These are phyloP conservation scores for Hipparchia sbordonii DNA, from an alignment of 2,888 invertebrate genomes.

Conservation along the genomic window DNA sequence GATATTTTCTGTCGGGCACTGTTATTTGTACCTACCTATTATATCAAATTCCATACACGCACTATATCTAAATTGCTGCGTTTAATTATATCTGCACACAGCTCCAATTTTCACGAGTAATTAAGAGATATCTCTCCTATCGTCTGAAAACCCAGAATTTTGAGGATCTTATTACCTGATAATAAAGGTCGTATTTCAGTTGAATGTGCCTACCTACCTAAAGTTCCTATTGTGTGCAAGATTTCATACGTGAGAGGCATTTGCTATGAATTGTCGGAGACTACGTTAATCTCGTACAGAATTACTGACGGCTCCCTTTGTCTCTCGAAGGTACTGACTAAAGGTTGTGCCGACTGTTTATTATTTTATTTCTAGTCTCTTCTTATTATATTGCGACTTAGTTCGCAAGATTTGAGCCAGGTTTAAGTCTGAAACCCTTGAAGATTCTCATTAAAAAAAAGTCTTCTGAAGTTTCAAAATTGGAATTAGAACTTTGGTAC, in stretches of 20 bases:
- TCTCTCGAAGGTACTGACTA: slow-evolving; percentile 5
- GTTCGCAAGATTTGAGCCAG: too few relatives aligned
- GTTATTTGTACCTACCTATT: too few relatives aligned
- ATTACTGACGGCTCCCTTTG: slow-evolving; percentile 11
- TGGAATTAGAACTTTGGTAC: too few relatives aligned
- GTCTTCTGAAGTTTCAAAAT: too few relatives aligned
- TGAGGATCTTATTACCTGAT: neutral
- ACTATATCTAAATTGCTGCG: slow-evolving; percentile 4
- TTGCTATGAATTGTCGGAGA: slow-evolving; percentile 21
- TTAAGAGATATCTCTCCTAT: slow-evolving; percentile 15
- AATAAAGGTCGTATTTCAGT: slow-evolving; percentile 13
- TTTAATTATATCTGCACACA: slow-evolving; percentile 16
- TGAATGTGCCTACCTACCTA: neutral
- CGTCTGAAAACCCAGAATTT: neutral
- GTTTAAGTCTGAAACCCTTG: too few relatives aligned
- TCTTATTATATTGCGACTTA: neutral
- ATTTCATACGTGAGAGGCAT: slow-evolving; percentile 21
- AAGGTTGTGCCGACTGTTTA: too few relatives aligned
- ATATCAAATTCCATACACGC: slow-evolving; percentile 3
- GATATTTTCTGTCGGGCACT: too few relatives aligned
- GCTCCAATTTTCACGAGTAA: slow-evolving; percentile 19
- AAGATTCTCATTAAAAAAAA: too few relatives aligned
- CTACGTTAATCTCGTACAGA: slow-evolving; percentile 8
- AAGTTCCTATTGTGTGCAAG: slow-evolving; percentile 16
- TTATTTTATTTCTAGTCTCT: neutral